phyloP scores from a whole-genome alignment of 2,888 invertebrate species.

The Conops quadrifasciatus region DNA sequence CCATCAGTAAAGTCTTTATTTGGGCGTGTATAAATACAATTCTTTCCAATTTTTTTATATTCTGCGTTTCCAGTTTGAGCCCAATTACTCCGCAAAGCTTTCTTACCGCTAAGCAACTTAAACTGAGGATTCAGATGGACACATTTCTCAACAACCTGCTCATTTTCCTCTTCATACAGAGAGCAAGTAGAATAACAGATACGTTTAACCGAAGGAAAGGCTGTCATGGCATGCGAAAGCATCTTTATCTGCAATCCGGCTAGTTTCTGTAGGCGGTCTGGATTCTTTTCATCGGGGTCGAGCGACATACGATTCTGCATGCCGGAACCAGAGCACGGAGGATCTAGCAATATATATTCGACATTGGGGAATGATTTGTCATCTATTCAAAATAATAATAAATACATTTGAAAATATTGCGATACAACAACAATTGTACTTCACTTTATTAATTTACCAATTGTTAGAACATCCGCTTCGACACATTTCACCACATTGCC shows the following conservation, averaged over 20 bases:
- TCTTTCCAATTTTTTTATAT: slow-evolving; percentile 73
- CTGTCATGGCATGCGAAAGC: slow-evolving; percentile 83
- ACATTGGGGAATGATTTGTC: slow-evolving; percentile 68
- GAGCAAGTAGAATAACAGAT: slow-evolving; percentile 98
- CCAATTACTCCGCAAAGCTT: slow-evolving; percentile 73
- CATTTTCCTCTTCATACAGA: slow-evolving; percentile 88
- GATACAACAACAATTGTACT: not conserved
- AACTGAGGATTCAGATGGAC: slow-evolving; percentile 67
- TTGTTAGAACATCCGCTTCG: slow-evolving; percentile 76
- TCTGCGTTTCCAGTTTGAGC: slow-evolving; percentile 73
- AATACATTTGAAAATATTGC: not conserved
- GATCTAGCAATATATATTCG: slow-evolving; percentile 93
- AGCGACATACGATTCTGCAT: slow-evolving; percentile 69
- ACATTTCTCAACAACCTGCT: slow-evolving; percentile 73
- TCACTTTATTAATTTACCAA: slow-evolving; percentile 63
- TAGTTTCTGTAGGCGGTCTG: slow-evolving; percentile 71
- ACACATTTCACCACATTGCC: slow-evolving; percentile 74
- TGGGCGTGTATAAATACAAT: slow-evolving; percentile 81
- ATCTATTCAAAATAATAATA: slow-evolving; percentile 43
- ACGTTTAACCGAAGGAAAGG: slow-evolving; percentile 83
- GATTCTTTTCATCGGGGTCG: slow-evolving; percentile 67
- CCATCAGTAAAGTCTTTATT: slow-evolving; percentile 86
- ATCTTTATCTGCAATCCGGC: slow-evolving; percentile 85
- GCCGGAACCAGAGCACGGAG: slow-evolving; percentile 95
- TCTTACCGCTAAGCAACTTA: slow-evolving; percentile 71